These are phyloP conservation scores for Leguminivora glycinivorella DNA, from an alignment of 1,140 invertebrate genomes.

Conservation along the genomic window DNA sequence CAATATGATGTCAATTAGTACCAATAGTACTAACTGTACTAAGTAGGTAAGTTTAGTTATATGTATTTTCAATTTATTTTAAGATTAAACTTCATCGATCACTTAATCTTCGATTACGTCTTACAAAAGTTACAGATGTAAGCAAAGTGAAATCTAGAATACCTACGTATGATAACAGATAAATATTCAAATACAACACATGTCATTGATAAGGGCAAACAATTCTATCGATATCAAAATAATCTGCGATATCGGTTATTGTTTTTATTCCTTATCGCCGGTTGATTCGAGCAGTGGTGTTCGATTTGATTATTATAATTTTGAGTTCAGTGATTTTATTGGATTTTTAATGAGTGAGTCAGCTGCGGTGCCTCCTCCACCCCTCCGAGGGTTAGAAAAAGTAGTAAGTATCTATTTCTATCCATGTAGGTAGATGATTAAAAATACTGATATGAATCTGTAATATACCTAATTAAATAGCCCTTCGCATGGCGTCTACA, in stretches of 20 bases:
- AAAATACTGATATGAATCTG: neutral
- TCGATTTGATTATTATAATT: neutral
- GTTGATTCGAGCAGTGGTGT: constrained; percentile 5
- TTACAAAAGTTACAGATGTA: neutral
- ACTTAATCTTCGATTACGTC: neutral
- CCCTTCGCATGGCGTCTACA: no score
- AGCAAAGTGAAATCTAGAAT: neutral
- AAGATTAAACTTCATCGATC: neutral
- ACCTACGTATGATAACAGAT: neutral
- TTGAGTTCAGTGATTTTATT: neutral
- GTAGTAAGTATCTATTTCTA: neutral
- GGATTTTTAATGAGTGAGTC: neutral
- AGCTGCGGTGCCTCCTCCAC: neutral
- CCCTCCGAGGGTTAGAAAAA: constrained; percentile 7
- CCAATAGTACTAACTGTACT: no score
- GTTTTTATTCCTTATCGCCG: constrained; percentile 15
- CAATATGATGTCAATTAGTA: no score
- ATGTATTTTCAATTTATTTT: no score
- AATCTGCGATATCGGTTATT: constrained; percentile 4
- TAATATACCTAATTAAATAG: no score
- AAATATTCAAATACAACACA: constrained; percentile 26
- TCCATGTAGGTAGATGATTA: neutral
- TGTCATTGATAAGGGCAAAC: constrained; percentile 15
- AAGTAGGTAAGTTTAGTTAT: no score
- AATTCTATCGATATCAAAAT: constrained; percentile 22